Evolutionary conservation across 1,140 invertebrate genomes (phyloP).

Genomic region (Penaeus indicus): DNA sequence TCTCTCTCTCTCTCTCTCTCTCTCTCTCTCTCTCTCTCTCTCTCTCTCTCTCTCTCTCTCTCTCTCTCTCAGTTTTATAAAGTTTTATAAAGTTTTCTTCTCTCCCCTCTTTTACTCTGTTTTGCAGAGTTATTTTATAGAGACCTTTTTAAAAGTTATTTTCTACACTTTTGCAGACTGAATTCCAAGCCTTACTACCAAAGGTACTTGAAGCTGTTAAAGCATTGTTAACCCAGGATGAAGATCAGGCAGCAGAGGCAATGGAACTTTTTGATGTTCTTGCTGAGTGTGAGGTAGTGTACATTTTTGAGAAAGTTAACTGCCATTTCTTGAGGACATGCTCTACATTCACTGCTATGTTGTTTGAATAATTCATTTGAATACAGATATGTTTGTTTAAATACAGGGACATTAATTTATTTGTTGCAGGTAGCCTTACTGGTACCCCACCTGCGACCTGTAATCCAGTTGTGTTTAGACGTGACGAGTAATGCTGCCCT

Average conservation of each 20-base stretch:
- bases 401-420: not conserved
- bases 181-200: slow-evolving; percentile 78
- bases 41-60: too few species aligned
- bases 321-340: not conserved
- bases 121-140: not conserved
- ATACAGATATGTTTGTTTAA: too few species aligned
- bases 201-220: slow-evolving; percentile 76
- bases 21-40: too few species aligned
- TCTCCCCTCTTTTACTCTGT: too few species aligned
- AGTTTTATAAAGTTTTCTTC: too few species aligned
- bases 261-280: slow-evolving; percentile 83
- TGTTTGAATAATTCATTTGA: too few species aligned
- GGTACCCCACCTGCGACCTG: slow-evolving; percentile 76
- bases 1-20: too few species aligned
- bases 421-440: slow-evolving; percentile 74
- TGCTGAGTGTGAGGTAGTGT: slow-evolving; percentile 74
- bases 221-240: slow-evolving; percentile 73
- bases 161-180: slow-evolving; percentile 69
- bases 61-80: too few species aligned
- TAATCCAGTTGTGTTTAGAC: slow-evolving; percentile 79
- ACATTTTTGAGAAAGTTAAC: not conserved
- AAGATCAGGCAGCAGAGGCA: slow-evolving; percentile 76
- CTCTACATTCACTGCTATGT: too few species aligned
- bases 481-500: slow-evolving; percentile 75
- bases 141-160: not conserved